phyloP scores from a whole-genome alignment of 2,888 invertebrate species.

The Diachrysia chrysitis region DNA sequence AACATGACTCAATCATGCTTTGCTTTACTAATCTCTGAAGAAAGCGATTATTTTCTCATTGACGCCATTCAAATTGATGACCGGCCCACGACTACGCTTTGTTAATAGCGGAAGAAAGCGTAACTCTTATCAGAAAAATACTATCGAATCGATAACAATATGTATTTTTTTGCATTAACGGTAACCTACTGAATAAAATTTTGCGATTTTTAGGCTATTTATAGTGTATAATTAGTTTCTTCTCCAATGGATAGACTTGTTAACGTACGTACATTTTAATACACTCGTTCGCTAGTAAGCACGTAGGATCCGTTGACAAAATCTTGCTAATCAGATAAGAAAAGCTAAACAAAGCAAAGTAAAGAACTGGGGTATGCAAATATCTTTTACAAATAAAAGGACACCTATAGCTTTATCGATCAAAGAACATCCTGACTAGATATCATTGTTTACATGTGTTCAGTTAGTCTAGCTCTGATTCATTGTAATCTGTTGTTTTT shows the following conservation, averaged over 20 bases:
- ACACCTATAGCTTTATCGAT: slow-evolving; percentile 43
- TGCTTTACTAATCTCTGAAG: slow-evolving; percentile 1
- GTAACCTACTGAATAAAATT: too few species aligned
- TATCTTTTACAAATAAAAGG: slow-evolving; percentile 54
- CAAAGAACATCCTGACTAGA: slow-evolving; percentile 52
- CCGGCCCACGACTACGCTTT: not conserved
- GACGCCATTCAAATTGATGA: slow-evolving; percentile 6
- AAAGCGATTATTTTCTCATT: slow-evolving; percentile 2
- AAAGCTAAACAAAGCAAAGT: slow-evolving; percentile 27
- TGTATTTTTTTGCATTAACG: not conserved
- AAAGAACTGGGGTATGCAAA: slow-evolving; percentile 42
- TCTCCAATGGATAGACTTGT: too few species aligned
- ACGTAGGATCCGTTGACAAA: not conserved
- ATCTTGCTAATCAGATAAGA: slow-evolving; percentile 21
- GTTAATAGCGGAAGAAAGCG: not conserved
- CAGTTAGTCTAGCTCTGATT: slow-evolving; percentile 23
- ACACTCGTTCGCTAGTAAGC: not conserved
- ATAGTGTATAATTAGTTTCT: too few species aligned
- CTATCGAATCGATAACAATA: not conserved
- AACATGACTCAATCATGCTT: slow-evolving; percentile 5
- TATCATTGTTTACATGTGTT: slow-evolving; percentile 58
- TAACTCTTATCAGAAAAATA: slow-evolving; percentile 1
- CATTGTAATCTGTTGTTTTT: slow-evolving; percentile 15
- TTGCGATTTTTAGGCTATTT: too few species aligned
- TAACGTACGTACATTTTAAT: too few species aligned